Evolutionary conservation across 2,113 vertebrate species (phyloP), one percentile per base, ranked within the genome.

Genomic region (Malurus cyaneus): DNA sequence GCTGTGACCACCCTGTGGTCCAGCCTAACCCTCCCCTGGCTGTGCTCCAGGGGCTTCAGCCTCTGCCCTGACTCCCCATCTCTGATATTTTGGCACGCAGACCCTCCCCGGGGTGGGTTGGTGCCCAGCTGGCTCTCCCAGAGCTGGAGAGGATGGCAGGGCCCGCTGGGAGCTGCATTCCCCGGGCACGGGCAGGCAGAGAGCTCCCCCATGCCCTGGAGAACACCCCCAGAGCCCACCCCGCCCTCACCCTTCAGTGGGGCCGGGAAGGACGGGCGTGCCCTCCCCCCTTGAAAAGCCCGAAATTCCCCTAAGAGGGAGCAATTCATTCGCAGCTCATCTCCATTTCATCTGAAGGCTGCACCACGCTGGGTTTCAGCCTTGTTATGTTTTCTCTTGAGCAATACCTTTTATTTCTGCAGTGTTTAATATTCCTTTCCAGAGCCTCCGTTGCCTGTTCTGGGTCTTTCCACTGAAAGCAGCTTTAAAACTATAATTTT

Each of bases 331-430:
- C 92, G 84, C 97, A 97, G 97, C 98, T 98, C 97, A 97, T 98
- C 98, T 98, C 98, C 97, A 96, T 98, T 98, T 98, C 97, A 95
- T 96, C 98, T 97, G 98, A 98, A 98, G 97, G 97, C 97, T 97
- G 96, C 95, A 81, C 93, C 96, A 90, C 12, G 86, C 95, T 95
- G 94, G 95, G 96, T 95, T 96, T 94, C 96, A 97, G 97, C 97
- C 97, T 98, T 98, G 91, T 97, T 97, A 96, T 90, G 93, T 96
- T 97, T 96, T 96, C 98, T 97, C 95, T 94, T 93, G 97, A 97
- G 97, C 97, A 64, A 86, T 89, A 85, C 84, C 89, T 89, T 94
- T 96, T 90, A 88, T 93, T 92, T 92, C 93, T 89, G 92, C 78
- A 53, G 88, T 34, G 50, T 57, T 93, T 93, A 92, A 92, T 96